A percentile compares a stretch with the other conserved stretches of the same genome.
Evolutionary conservation across 2,113 vertebrate species (phyloP).

Genomic region (Antechinus stuartii): DNA sequence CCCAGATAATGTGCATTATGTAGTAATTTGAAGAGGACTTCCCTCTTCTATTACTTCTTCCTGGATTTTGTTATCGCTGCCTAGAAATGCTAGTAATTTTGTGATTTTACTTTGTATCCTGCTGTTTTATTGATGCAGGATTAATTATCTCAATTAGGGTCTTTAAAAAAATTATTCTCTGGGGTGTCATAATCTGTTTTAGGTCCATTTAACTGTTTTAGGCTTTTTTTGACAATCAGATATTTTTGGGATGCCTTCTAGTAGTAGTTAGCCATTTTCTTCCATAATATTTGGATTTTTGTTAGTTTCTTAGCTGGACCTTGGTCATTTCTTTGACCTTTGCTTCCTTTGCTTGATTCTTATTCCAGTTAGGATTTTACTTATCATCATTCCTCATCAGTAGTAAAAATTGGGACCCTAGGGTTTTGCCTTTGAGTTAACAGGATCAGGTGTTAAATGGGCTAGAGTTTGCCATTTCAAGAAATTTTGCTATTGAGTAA

Average conservation of each 20-base stretch:
- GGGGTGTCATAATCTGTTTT: background rate
- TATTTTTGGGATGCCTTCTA: background rate
- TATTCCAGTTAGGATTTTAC: background rate
- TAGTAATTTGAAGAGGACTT: background rate
- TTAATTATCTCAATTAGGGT: background rate
- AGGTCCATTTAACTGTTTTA: background rate
- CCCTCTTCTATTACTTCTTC: background rate
- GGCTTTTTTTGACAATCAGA: background rate
- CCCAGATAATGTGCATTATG: background rate
- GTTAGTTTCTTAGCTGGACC: background rate
- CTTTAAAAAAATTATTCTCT: background rate
- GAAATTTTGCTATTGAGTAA: background rate
- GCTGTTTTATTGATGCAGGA: background rate
- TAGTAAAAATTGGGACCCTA: background rate
- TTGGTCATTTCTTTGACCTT: background rate
- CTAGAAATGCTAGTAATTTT: background rate
- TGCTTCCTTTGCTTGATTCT: background rate
- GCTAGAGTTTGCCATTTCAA: background rate
- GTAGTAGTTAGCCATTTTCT: background rate
- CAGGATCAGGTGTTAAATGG: background rate
- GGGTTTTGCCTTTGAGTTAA: background rate
- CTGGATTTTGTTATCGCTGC: background rate
- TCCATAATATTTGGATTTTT: background rate
- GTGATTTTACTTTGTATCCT: background rate
- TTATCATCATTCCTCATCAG: background rate